Base-by-base conservation (phyloP, 30 jellyfish, hydroid and myxozoan species). In the Haliclystus octoradiatus region DNA sequence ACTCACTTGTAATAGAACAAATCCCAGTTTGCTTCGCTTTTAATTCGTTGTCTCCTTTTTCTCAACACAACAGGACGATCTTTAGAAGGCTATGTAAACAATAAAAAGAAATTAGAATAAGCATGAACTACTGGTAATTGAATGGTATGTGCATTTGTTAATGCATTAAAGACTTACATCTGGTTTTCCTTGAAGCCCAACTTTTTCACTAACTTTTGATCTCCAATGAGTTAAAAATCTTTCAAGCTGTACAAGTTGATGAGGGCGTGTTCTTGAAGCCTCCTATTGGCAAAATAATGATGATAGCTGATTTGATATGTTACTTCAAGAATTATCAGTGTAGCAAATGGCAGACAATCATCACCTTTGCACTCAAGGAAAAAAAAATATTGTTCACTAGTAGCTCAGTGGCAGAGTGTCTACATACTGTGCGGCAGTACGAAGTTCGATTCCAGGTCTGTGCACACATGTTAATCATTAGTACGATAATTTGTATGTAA, bases 21-120 rank as follows among this genome's bases (percentile, higher is more conserved):
- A 65, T 81, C 94, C 97, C 97, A 88, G 65, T 88, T 88, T 2
- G 90, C 96, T 65, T 85, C 96, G 61, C 85, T 85, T 65, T 79
- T 85, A 73, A 85, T 73, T 24, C 95, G 64, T 46, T 88, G 97
- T 28, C 97, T 70, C 34, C 94, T 72, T 50, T 88, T 88, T 35
- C 96, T 72, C 62, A 85, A 76, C 31, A 85, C 96, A 14, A 85
- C 96, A 19, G 96, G 96, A 28, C 88, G 49, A 62, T 78, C 88
- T 73, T 69, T 85, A 33, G 63, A 78, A 49, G 79, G 83, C 96
- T 85, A 28, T 0, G 62, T 50, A 34, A 68, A n/a, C 52, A 26
- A 71, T 50, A 9, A 67, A 34, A 15, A 71, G 5, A 5, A 13
- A 19, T 7, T 9, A 28, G 9, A 57, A 9, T 26, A 14, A 19